Evolutionary conservation across 2,888 invertebrate genomes (phyloP).

Genomic region (Fragum fragum): DNA sequence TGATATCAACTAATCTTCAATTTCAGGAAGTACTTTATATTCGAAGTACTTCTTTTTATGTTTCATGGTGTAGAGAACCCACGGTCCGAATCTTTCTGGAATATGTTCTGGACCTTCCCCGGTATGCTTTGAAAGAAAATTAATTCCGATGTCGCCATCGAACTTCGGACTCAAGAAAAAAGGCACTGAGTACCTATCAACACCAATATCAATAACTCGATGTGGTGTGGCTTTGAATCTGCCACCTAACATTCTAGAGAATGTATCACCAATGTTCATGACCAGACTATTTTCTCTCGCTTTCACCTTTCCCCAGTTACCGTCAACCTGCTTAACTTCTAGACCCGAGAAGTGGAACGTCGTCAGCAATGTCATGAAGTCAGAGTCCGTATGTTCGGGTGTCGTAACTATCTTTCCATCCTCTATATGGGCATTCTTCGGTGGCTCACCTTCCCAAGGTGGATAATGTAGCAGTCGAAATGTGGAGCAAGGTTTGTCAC

Average conservation of each 20-base stretch:
- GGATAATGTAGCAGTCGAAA: slow-evolving; percentile 75
- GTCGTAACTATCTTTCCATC: slow-evolving; percentile 66
- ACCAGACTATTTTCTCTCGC: slow-evolving; percentile 68
- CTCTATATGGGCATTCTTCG: slow-evolving; percentile 63
- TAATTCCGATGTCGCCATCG: slow-evolving; percentile 65
- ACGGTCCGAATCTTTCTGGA: slow-evolving; percentile 58
- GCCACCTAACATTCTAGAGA: slow-evolving; percentile 70
- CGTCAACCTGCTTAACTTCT: slow-evolving; percentile 61
- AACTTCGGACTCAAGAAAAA: slow-evolving; percentile 71
- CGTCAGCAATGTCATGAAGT: slow-evolving; percentile 68
- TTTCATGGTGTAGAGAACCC: slow-evolving; percentile 57
- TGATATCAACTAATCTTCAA: slow-evolving; percentile 40
- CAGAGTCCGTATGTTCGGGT: slow-evolving; percentile 73
- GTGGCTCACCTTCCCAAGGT: slow-evolving; percentile 62
- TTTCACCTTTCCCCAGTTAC: slow-evolving; percentile 68
- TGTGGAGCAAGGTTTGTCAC: slow-evolving; percentile 70
- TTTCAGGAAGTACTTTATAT: slow-evolving; percentile 69
- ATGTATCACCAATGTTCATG: slow-evolving; percentile 75
- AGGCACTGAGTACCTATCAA: slow-evolving; percentile 69
- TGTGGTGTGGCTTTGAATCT: slow-evolving; percentile 72
- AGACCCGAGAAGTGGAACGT: slow-evolving; percentile 68
- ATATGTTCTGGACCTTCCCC: slow-evolving; percentile 51
- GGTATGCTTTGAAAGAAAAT: slow-evolving; percentile 50
- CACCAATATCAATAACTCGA: slow-evolving; percentile 68
- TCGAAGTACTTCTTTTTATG: slow-evolving; percentile 70